Conservation (phyloP, 1,140 invertebrate species). For the Neotoxoptera formosana region DNA sequence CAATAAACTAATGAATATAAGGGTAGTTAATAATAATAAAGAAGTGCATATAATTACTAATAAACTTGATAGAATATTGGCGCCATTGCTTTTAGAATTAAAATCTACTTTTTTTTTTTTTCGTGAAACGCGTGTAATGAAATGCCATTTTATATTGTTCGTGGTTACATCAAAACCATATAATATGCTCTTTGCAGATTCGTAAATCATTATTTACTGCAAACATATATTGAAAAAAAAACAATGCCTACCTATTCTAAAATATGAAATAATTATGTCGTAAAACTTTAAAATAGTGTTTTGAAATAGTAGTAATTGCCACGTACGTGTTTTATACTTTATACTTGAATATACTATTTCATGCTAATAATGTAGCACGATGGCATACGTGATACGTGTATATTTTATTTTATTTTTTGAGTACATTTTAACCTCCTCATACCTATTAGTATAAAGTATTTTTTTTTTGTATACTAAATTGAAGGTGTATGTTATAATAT, state of each 20-base stretch:
- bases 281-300: background rate
- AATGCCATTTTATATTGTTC: background rate
- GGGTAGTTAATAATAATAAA: conserved; percentile 32
- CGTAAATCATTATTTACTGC: background rate
- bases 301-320: background rate
- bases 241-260: background rate
- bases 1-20: conserved; percentile 44
- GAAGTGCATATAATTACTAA: conserved; percentile 9
- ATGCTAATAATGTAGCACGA: background rate
- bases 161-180: background rate
- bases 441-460: background rate
- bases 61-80: conserved; percentile 9
- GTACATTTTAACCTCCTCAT: background rate
- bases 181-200: background rate
- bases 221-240: background rate
- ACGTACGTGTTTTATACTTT: background rate
- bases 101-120: background rate
- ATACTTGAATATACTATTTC: background rate
- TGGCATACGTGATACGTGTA: background rate
- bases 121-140: background rate
- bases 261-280: conserved; percentile 1
- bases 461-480: background rate
- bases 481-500: background rate
- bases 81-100: background rate
- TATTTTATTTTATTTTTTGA: background rate